Percentiles rank a stretch among this genome's conserved stretches.
These are phyloP conservation scores for Teleogryllus occipitalis DNA, from an alignment of 1,140 invertebrate species.

Conservation along the genomic window DNA sequence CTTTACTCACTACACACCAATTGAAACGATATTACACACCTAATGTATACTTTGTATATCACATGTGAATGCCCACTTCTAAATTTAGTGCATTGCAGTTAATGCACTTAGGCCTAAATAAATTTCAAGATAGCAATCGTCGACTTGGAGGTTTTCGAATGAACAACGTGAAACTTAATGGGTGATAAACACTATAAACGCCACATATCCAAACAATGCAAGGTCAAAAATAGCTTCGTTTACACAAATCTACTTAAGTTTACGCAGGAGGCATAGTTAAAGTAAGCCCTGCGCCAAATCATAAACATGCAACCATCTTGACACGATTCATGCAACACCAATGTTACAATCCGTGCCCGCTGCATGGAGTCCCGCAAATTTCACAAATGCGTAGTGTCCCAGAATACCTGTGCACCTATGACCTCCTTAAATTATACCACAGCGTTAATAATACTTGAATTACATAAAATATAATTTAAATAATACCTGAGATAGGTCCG, in stretches of 20 bases:
- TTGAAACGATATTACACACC: background rate
- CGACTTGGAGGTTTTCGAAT: background rate
- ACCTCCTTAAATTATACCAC: background rate
- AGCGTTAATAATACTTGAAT: slow-evolving; percentile 1
- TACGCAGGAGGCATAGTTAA: slow-evolving; percentile 22
- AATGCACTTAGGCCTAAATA: slow-evolving; percentile 19
- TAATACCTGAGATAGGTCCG: slow-evolving; percentile 23
- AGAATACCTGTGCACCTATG: slow-evolving; percentile 10
- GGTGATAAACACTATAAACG: slow-evolving; percentile 1
- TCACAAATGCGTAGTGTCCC: slow-evolving; percentile 9
- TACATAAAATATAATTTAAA: slow-evolving; percentile 9
- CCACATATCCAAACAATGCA: background rate
- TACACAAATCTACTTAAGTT: slow-evolving; percentile 13
- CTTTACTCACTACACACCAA: background rate
- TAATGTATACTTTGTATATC: background rate
- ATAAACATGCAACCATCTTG: slow-evolving; percentile 34
- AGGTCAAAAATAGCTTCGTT: background rate
- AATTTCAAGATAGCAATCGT: slow-evolving; percentile 2
- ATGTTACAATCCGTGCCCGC: slow-evolving; percentile 24
- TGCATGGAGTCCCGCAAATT: slow-evolving; percentile 19
- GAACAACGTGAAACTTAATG: background rate
- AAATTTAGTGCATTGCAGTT: slow-evolving; percentile 10
- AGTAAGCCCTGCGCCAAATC: slow-evolving; percentile 32
- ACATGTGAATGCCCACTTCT: background rate
- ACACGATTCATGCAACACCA: slow-evolving; percentile 32